These are phyloP conservation scores for Channa striata DNA, from an alignment of 2,797 vertebrate species.

Conservation along the genomic window DNA sequence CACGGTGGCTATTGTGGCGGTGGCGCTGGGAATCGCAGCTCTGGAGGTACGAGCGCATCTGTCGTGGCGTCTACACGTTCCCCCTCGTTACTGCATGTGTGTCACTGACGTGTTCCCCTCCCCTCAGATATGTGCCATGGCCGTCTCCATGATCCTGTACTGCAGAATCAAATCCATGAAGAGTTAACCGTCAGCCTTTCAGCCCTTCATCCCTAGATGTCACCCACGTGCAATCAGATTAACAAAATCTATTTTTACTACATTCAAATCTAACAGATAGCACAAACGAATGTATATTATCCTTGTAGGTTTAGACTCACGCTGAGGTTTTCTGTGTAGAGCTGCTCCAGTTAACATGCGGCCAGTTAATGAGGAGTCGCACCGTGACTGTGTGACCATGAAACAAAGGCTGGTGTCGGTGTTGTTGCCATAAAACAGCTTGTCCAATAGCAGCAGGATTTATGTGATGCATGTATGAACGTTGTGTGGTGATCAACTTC, in stretches of 20 bases:
- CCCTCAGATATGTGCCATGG: conserved; percentile 82
- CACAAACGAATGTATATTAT: conserved; percentile 35
- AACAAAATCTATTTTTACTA: conserved; percentile 56
- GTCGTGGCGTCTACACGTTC: background rate
- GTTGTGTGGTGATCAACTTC: conserved; percentile 38
- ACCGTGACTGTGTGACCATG: conserved; percentile 29
- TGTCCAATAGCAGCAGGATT: conserved; percentile 18
- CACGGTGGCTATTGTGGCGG: conserved; percentile 75
- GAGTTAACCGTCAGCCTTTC: conserved; percentile 24
- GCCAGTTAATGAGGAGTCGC: conserved; percentile 32
- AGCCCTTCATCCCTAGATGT: conserved; percentile 16
- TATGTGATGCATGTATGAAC: conserved; percentile 31
- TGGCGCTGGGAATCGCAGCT: conserved; percentile 83
- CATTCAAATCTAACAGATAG: conserved; percentile 29
- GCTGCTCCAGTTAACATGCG: background rate
- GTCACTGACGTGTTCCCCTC: background rate
- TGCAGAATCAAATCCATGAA: conserved; percentile 71
- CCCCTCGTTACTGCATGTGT: background rate
- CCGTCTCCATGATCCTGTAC: conserved; percentile 81
- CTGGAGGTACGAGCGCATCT: conserved; percentile 80
- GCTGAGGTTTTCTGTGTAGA: conserved; percentile 6
- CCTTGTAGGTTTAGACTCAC: background rate
- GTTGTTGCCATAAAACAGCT: conserved; percentile 6
- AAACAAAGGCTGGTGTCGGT: conserved; percentile 20
- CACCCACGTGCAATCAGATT: conserved; percentile 57